A percentile compares a stretch with the other conserved stretches of the same genome.
Conservation (phyloP, 2,888 invertebrate genomes). For the Pediacus dermestoides region DNA sequence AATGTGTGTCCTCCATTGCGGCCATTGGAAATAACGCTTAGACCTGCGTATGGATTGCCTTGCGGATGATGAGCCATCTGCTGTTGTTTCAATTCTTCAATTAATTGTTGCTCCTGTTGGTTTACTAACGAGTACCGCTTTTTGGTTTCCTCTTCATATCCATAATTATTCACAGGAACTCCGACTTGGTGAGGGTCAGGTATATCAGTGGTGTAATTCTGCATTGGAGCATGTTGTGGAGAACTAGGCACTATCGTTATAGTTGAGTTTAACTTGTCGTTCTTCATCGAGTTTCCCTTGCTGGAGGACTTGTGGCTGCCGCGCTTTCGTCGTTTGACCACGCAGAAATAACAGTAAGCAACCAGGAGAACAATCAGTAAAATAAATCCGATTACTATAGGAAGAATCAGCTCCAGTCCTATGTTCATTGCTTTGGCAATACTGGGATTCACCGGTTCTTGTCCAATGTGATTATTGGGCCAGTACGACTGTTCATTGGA, state of each 20-base stretch:
- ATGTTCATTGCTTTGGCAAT: conserved; percentile 47
- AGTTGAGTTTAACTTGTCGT: conserved; percentile 45
- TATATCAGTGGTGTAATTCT: conserved; percentile 38
- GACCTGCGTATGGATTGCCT: conserved; percentile 39
- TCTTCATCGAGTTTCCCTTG: conserved; percentile 37
- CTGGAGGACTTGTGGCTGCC: conserved; percentile 37
- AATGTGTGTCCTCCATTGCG: conserved; percentile 48
- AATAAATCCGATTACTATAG: conserved; percentile 51
- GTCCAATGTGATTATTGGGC: conserved; percentile 41
- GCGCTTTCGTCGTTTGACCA: conserved; percentile 45
- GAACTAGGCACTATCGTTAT: conserved; percentile 51
- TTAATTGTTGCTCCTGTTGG: conserved; percentile 50
- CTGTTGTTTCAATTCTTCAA: conserved; percentile 50
- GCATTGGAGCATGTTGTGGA: conserved; percentile 32
- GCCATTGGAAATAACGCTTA: conserved; percentile 48
- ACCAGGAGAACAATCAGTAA: conserved; percentile 49
- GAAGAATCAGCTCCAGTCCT: conserved; percentile 51
- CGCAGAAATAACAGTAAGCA: conserved; percentile 53
- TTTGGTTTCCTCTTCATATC: conserved; percentile 50
- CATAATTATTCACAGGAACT: conserved; percentile 48
- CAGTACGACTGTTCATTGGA: conserved; percentile 45
- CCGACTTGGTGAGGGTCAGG: conserved; percentile 50
- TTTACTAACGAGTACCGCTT: conserved; percentile 52
- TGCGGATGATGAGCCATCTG: conserved; percentile 39
- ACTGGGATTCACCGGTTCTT: conserved; percentile 45